phyloP scores from a whole-genome alignment of 2,888 invertebrate genomes.

The Clunio marinus region DNA sequence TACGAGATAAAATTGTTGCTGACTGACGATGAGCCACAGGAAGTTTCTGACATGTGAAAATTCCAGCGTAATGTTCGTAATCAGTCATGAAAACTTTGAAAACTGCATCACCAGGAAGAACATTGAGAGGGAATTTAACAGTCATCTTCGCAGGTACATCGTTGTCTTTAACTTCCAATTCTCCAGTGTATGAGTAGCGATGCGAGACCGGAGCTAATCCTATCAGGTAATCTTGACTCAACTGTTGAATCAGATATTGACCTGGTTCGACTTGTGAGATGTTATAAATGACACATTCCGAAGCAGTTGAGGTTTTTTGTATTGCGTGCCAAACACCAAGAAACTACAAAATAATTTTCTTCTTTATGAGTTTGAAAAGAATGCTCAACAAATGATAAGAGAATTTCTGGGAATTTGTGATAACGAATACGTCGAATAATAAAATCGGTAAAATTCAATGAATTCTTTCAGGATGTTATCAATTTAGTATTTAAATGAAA shows the following conservation, averaged over 20 bases:
- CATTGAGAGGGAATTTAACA: constrained; percentile 76
- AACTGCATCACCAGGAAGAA: constrained; percentile 68
- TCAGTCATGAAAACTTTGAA: constrained; percentile 73
- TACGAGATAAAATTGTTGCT: constrained; percentile 74
- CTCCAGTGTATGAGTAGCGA: constrained; percentile 73
- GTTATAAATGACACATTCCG: constrained; percentile 74
- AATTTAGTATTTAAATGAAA: too few species aligned
- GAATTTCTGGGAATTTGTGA: not conserved
- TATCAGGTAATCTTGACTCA: constrained; percentile 64
- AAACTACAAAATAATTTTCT: constrained; percentile 55
- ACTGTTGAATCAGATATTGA: constrained; percentile 65
- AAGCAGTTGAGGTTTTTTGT: constrained; percentile 77
- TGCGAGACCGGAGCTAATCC: constrained; percentile 72
- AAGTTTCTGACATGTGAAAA: constrained; percentile 75
- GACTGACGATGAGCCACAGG: constrained; percentile 66
- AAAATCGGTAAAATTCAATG: too few species aligned
- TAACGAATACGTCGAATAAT: not conserved
- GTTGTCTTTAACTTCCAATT: constrained; percentile 60
- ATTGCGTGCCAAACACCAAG: constrained; percentile 77
- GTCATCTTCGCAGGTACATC: constrained; percentile 67
- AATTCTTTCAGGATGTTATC: too few species aligned
- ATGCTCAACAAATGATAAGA: not conserved
- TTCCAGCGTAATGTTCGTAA: constrained; percentile 67
- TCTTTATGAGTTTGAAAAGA: not conserved
- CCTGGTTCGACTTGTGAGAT: constrained; percentile 69